Evolutionary conservation across 1,140 invertebrate genomes (phyloP), one percentile per base, ranked within the genome.

Genomic region (Cardiocondyla obscurior): DNA sequence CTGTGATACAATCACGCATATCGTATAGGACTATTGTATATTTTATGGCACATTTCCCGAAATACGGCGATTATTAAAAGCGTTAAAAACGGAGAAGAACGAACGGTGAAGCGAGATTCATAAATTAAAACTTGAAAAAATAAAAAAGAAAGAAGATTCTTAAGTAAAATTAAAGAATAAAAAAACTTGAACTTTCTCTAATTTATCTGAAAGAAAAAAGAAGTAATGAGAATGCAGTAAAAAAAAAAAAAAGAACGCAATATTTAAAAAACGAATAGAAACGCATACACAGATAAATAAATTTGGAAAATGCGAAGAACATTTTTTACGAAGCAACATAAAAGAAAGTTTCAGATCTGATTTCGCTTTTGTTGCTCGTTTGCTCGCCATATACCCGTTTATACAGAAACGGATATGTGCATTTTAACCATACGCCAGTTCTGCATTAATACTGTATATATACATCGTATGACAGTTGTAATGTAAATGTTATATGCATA

Each of bases 41-140:
- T 46, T 70, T 49, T 72, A 53, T 36, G 74, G 58, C 72, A 77
- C 44, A 69, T 57, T 82, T 74, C 57, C 10, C 36, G 30, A 85
- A 57, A 64, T 39, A n/a, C 28, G 58, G 64, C 70, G 69, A 77
- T 74, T 22, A 19, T n/a, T n/a, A n/a, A n/a, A n/a, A n/a, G n/a
- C 22, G 22, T 49, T 53, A 10, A 10, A 58, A 51, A 44, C 36
- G 44, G 3, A 22, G 30, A 58, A 3, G 25, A 76, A 72, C 44
- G 12, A 70, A 69, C 28, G 6, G 12, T 6, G 16, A 69, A 69
- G 10, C 6, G n/a, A 53, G 12, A 53, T 53, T 70, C 6, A 19
- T 6, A 70, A 70, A 12, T 69, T 69, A n/a, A 69, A 49, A 12
- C 30, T 51, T 10, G 28, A n/a, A 69, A 22, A 12, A 57, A 33